Percentiles rank a stretch among this genome's conserved stretches.
phyloP scores from a whole-genome alignment of 1,140 invertebrate genomes.

The Dreissena polymorpha region DNA sequence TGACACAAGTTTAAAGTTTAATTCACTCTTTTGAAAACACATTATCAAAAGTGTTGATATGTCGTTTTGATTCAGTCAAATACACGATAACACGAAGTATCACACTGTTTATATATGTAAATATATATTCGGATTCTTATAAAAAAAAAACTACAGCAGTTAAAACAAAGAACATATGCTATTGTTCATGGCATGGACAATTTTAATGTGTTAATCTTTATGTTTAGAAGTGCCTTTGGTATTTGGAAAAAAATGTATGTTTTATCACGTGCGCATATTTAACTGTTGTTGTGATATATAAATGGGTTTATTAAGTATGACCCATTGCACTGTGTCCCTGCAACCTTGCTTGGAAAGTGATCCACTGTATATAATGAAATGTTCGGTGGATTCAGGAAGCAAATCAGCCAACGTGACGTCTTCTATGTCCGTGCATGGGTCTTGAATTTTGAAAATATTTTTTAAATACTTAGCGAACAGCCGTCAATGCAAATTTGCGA shows the following conservation, averaged over 20 bases:
- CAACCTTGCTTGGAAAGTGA: constrained; percentile 78
- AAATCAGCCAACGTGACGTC: constrained; percentile 64
- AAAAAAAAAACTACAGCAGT: constrained; percentile 42
- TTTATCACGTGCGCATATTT: constrained; percentile 32
- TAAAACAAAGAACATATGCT: neutral
- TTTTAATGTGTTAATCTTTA: neutral
- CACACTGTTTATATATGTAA: too few species aligned
- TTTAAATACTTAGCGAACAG: too few species aligned
- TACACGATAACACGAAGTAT: too few species aligned
- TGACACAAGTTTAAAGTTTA: too few species aligned
- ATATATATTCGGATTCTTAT: too few species aligned
- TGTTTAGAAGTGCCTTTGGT: neutral
- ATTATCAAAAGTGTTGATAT: too few species aligned
- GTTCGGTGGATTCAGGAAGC: constrained; percentile 70
- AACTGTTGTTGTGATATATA: constrained; percentile 77
- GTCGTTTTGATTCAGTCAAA: too few species aligned
- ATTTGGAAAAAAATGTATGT: neutral
- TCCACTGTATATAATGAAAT: constrained; percentile 79
- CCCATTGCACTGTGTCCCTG: constrained; percentile 78
- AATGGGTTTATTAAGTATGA: constrained; percentile 78
- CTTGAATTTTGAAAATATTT: constrained; percentile 33
- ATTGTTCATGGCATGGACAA: neutral
- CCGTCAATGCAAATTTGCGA: too few species aligned
- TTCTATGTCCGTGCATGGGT: constrained; percentile 57
- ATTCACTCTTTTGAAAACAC: too few species aligned